Conservation (phyloP, 2,797 vertebrate genomes). For the Apogon hyalosoma region DNA sequence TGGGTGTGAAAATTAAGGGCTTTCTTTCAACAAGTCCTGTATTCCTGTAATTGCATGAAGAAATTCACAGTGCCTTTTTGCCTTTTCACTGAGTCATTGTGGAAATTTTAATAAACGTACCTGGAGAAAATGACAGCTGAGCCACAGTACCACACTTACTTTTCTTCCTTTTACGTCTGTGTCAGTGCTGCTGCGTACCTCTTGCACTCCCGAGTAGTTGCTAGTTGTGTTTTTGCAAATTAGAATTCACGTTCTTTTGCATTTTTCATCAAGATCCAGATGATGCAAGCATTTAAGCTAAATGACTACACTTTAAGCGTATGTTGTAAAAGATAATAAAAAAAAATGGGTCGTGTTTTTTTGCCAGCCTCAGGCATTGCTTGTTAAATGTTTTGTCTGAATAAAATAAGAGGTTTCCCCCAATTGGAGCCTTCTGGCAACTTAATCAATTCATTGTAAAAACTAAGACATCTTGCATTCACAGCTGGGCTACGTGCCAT, state of each 20-base stretch:
- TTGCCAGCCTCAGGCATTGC: constrained; percentile 19
- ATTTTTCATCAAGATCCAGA: constrained; percentile 28
- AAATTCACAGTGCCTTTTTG: neutral
- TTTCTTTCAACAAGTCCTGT: constrained; percentile 2
- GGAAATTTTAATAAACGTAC: neutral
- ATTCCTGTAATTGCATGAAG: neutral
- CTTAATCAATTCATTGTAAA: constrained; percentile 66
- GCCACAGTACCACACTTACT: neutral
- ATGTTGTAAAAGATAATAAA: constrained; percentile 35
- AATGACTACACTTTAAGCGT: constrained; percentile 29
- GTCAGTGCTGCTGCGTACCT: neutral
- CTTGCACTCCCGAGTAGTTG: neutral
- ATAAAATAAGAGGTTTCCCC: constrained; percentile 46
- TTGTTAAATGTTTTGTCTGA: constrained; percentile 52
- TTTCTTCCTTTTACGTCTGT: neutral
- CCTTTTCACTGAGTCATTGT: neutral
- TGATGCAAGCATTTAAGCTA: constrained; percentile 33
- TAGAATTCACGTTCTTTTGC: constrained; percentile 12
- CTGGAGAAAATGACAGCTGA: neutral
- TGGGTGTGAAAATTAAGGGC: constrained; percentile 13
- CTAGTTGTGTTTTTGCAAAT: constrained; percentile 14
- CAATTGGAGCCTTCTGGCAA: constrained; percentile 52
- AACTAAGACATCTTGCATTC: constrained; percentile 72
- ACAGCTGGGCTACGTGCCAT: constrained; percentile 70
- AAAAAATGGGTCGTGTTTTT: constrained; percentile 20